Percentiles rank a stretch among this genome's conserved stretches.
These are phyloP conservation scores for Amiota minor DNA, from an alignment of 2,888 invertebrate genomes.

Conservation along the genomic window DNA sequence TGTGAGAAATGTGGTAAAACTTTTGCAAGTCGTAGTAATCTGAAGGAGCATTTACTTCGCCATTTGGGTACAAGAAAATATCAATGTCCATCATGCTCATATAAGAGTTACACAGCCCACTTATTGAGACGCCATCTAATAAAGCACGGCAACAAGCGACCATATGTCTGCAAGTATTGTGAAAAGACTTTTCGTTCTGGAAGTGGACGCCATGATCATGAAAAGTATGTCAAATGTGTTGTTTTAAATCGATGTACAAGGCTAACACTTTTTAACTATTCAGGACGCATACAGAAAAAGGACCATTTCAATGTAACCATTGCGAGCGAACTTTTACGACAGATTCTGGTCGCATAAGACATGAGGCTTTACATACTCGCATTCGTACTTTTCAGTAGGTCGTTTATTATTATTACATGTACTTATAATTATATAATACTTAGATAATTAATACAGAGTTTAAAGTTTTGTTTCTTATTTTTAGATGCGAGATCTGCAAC, in stretches of 20 bases:
- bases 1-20: constrained; percentile 10
- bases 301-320: background rate
- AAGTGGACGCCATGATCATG: background rate
- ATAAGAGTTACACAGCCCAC: background rate
- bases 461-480: background rate
- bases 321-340: background rate
- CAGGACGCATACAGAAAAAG: background rate
- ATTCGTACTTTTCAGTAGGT: background rate
- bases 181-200: background rate
- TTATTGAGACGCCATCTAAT: background rate
- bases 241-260: background rate
- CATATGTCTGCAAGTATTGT: background rate
- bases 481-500: background rate
- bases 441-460: too few relatives aligned
- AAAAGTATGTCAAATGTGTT: background rate
- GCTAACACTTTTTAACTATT: background rate
- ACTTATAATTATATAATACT: too few relatives aligned
- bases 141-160: background rate
- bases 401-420: too few relatives aligned
- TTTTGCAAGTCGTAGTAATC: background rate
- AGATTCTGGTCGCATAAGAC: background rate
- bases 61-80: background rate
- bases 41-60: background rate
- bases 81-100: background rate
- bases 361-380: background rate